Evolutionary conservation across 2,888 invertebrate genomes (phyloP).

Genomic region (Agrochola litura): DNA sequence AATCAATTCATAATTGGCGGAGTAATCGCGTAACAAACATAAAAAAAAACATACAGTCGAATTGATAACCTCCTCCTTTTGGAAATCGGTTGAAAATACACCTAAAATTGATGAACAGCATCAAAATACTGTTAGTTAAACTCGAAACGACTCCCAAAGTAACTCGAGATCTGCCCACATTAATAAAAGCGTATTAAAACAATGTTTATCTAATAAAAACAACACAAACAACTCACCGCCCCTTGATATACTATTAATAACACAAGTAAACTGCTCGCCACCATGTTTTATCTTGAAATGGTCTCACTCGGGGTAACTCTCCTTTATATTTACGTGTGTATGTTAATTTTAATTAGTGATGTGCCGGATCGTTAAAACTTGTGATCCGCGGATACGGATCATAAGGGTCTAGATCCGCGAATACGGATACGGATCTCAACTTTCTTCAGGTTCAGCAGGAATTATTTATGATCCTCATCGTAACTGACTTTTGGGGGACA

Average conservation of each 20-base stretch:
- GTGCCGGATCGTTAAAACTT: too few species aligned
- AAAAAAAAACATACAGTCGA: too few species aligned
- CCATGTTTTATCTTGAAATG: slow-evolving; percentile 24
- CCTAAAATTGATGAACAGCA: not conserved
- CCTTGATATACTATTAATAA: slow-evolving; percentile 20
- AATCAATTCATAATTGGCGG: too few species aligned
- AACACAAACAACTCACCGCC: slow-evolving; percentile 41
- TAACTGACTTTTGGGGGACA: too few species aligned
- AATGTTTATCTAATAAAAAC: slow-evolving; percentile 9
- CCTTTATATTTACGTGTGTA: not conserved
- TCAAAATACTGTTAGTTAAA: not conserved
- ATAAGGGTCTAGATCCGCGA: too few species aligned
- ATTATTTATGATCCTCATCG: too few species aligned
- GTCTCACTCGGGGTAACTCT: not conserved
- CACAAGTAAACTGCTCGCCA: not conserved
- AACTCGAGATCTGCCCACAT: not conserved
- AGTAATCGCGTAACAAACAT: too few species aligned
- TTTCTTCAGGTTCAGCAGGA: too few species aligned
- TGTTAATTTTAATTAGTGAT: not conserved
- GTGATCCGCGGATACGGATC: too few species aligned
- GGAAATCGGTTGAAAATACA: too few species aligned
- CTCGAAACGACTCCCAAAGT: not conserved
- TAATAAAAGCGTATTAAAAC: not conserved
- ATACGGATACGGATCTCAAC: too few species aligned
- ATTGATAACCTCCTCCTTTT: too few species aligned